Evolutionary conservation across 2,113 vertebrate species (phyloP).

Genomic region (Fukomys damarensis): DNA sequence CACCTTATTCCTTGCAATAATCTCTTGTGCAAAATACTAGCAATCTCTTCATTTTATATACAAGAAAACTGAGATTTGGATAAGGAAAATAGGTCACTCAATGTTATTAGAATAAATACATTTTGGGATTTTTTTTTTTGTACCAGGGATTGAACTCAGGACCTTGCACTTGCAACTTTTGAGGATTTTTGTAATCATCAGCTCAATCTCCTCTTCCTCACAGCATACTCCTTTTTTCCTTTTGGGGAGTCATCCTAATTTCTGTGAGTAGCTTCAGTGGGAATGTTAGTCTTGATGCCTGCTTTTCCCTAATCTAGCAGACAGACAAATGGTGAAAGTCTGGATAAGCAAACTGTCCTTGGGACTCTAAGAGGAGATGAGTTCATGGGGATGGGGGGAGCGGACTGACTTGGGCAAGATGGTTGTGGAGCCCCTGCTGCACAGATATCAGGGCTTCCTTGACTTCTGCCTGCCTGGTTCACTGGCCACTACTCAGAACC

Average conservation of each 20-base stretch:
- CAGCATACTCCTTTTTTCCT: too few species aligned
- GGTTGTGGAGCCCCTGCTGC: neutral
- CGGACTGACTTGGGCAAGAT: neutral
- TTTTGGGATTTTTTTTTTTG: neutral
- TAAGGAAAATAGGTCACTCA: neutral
- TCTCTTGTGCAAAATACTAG: neutral
- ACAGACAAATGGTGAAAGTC: neutral
- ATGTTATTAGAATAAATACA: neutral
- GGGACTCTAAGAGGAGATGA: neutral
- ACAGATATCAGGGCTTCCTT: neutral
- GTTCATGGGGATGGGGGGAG: accelerated
- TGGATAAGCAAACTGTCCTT: neutral
- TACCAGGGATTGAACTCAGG: too few species aligned
- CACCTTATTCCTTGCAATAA: neutral
- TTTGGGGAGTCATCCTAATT: neutral
- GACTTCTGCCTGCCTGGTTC: neutral
- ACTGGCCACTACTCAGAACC: too few species aligned
- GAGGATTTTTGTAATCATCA: neutral
- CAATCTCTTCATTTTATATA: neutral
- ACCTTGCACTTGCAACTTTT: too few species aligned
- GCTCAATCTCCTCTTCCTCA: neutral
- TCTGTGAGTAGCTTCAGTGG: neutral
- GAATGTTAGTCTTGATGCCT: neutral
- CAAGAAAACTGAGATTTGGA: neutral
- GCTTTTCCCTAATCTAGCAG: neutral